Evolutionary conservation across 2,888 invertebrate genomes (phyloP).

Genomic region (Epistrophe grossulariae): DNA sequence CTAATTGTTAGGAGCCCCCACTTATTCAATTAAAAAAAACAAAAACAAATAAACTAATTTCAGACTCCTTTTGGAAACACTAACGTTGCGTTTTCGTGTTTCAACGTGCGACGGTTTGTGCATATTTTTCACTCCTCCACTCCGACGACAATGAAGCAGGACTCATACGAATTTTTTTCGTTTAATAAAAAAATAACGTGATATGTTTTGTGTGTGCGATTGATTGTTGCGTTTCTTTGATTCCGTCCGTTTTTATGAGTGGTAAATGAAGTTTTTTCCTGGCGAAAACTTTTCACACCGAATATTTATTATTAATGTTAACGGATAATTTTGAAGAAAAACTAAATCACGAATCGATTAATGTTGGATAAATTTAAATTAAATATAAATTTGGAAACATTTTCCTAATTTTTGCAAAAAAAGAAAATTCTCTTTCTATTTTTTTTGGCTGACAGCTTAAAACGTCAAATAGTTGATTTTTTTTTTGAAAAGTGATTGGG

Average conservation of each 20-base stretch:
- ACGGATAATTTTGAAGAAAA: slow-evolving; percentile 35
- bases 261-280: slow-evolving; percentile 8
- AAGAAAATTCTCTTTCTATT: slow-evolving; percentile 52
- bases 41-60: slow-evolving; percentile 3
- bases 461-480: slow-evolving; percentile 63
- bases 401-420: slow-evolving; percentile 36
- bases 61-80: slow-evolving; percentile 28
- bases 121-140: slow-evolving; percentile 66
- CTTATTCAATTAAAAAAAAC: slow-evolving; percentile 5
- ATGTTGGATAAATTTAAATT: slow-evolving; percentile 28
- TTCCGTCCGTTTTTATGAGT: slow-evolving; percentile 25
- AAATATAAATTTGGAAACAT: slow-evolving; percentile 67
- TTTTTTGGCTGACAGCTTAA: slow-evolving; percentile 67
- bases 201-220: slow-evolving; percentile 53
- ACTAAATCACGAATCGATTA: neutral
- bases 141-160: slow-evolving; percentile 45
- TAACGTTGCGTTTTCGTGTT: slow-evolving; percentile 52
- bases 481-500: neutral
- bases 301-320: slow-evolving; percentile 28
- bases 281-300: slow-evolving; percentile 16
- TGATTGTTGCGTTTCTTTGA: slow-evolving; percentile 66
- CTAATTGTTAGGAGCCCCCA: neutral
- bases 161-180: slow-evolving; percentile 50
- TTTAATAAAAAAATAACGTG: slow-evolving; percentile 36
- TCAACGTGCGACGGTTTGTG: slow-evolving; percentile 59